phyloP scores from a whole-genome alignment of 2,113 vertebrate genomes.

The Callipepla californica region DNA sequence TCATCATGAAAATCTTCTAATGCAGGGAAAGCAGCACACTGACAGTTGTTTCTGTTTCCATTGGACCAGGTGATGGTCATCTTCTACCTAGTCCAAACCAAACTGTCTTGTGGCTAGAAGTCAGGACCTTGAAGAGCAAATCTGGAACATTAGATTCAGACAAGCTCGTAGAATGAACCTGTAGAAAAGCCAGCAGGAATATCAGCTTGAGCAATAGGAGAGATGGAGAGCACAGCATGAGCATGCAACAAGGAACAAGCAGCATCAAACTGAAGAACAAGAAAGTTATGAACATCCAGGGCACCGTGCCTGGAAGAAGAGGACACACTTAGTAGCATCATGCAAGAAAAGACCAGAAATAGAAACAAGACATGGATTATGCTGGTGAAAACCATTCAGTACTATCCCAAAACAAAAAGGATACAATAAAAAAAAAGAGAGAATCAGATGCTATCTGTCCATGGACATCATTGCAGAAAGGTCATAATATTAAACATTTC shows the following conservation, averaged over 20 bases:
- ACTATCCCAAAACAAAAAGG: not conserved
- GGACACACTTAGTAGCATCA: not conserved
- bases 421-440: not conserved
- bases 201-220: not conserved
- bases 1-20: not conserved
- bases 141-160: not conserved
- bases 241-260: not conserved
- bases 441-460: not conserved
- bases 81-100: not conserved
- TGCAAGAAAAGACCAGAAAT: not conserved
- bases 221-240: not conserved
- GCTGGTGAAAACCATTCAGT: not conserved
- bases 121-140: not conserved
- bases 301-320: accelerated
- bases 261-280: not conserved
- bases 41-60: not conserved
- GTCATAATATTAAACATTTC: not conserved
- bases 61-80: not conserved
- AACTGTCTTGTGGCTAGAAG: not conserved
- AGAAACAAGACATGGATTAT: not conserved
- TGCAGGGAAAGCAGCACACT: not conserved
- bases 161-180: not conserved
- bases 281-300: not conserved
- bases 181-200: not conserved
- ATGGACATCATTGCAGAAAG: not conserved